Base-by-base conservation (phyloP, 2,888 invertebrate genomes). In the Norana najaformis region DNA sequence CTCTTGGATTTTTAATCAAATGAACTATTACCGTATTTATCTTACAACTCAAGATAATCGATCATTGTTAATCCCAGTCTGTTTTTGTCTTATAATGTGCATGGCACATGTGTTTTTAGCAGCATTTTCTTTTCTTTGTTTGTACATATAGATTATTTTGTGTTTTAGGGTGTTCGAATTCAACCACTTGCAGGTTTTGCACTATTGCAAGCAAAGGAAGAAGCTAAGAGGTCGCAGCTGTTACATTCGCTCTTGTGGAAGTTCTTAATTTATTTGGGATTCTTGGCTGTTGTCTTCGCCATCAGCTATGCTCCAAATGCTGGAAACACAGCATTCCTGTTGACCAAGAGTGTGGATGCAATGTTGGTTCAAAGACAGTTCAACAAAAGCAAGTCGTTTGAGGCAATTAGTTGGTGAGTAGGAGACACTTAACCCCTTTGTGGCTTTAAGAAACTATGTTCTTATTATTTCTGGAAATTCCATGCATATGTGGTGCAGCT, bases 141-240 rank as follows among this genome's bases (percentile, higher is more conserved):
- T 37, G 8, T 69, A 30, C 30, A 69, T n/a, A 1, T 69, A 69
- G 30, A 69, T 69, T n/a, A 69, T 69, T 69, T 69, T n/a, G 30
- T 69, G 18, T 83, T 37, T 85, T 85, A 89, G 89, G 34, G 35
- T 34, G 37, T 53, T 41, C n/a, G 69, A 36, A 20, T 89, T 23
- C 18, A 41, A 69, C 89, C 89, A 16, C 69, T 89, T 41, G 89
- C 53, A 69, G 89, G 89, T 0, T 89, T 89, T 89, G 89, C 89
- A 11, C 53, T 89, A 35, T 37, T 53, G 41, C 47, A 89, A 69
- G 89, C 89, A 13, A 41, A 69, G 36, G 69, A 69, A 14, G 69
- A 69, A 20, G 89, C 89, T 18, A 34, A 35, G 30, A 89, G 34
- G n/a, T 89, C 69, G 8, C 37, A 30, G 18, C 5, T 35, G 6